Conservation (phyloP, 2,888 invertebrate species). For the Synergus umbraculus region DNA sequence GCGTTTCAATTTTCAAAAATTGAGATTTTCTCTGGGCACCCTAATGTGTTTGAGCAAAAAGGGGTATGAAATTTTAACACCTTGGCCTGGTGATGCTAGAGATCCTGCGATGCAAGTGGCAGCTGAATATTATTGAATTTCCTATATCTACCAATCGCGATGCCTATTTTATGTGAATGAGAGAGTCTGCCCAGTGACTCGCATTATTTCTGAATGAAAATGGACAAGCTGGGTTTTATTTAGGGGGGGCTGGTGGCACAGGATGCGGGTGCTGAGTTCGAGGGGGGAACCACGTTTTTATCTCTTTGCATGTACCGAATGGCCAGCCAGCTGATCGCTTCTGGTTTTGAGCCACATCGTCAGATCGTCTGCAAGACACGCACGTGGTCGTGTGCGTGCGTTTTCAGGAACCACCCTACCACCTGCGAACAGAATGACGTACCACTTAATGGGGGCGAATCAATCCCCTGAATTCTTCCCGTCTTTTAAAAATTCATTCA, state of each 20-base stretch:
- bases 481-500: neutral
- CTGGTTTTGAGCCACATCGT: constrained; percentile 9
- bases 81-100: neutral
- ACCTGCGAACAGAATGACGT: constrained; percentile 16
- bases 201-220: constrained; percentile 43
- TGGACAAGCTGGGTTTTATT: constrained; percentile 40
- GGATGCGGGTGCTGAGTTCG: constrained; percentile 36
- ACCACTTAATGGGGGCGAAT: neutral
- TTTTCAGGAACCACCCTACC: constrained; percentile 22
- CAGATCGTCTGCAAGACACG: neutral
- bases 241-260: constrained; percentile 30
- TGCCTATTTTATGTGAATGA: constrained; percentile 33
- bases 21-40: no score
- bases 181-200: constrained; percentile 40
- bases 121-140: neutral
- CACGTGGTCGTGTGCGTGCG: constrained; percentile 19
- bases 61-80: neutral
- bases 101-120: neutral
- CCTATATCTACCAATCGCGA: neutral
- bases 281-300: constrained; percentile 36
- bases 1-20: no score
- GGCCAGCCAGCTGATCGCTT: constrained; percentile 32
- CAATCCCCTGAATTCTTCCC: neutral
- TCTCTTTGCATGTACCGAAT: constrained; percentile 15
- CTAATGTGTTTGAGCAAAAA: neutral